These are phyloP conservation scores for Bimastos eiseni DNA, from an alignment of 2,888 invertebrate species.

Conservation along the genomic window DNA sequence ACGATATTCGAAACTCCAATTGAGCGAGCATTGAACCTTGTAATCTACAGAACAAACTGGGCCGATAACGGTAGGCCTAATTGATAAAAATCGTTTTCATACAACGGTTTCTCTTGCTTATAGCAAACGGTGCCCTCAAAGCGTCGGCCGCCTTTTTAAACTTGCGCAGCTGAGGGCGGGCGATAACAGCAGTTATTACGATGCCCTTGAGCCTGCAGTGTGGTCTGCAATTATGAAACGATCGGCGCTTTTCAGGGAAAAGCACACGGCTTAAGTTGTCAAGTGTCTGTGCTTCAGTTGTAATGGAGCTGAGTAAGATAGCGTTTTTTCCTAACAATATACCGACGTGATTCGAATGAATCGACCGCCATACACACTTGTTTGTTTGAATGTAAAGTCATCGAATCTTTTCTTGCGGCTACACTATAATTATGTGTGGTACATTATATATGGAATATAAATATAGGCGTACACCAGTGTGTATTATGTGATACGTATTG, in stretches of 20 bases:
- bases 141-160: neutral
- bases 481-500: too few relatives aligned
- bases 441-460: too few relatives aligned
- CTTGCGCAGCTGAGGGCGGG: neutral
- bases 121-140: neutral
- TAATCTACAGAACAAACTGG: neutral
- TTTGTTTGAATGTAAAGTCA: neutral
- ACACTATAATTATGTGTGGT: neutral
- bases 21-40: neutral
- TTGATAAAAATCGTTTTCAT: neutral
- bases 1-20: neutral
- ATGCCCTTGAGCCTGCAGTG: neutral
- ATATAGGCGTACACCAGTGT: too few relatives aligned
- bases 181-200: neutral
- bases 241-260: neutral
- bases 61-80: constrained; percentile 13
- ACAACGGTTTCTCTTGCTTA: neutral
- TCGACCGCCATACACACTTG: neutral
- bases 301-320: neutral
- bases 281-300: neutral
- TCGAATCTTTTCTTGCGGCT: neutral
- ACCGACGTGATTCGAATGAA: neutral
- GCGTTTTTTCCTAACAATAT: neutral
- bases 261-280: neutral
- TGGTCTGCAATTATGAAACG: neutral